Conservation (phyloP, 1,140 invertebrate species). For the Eurosta solidaginis region DNA sequence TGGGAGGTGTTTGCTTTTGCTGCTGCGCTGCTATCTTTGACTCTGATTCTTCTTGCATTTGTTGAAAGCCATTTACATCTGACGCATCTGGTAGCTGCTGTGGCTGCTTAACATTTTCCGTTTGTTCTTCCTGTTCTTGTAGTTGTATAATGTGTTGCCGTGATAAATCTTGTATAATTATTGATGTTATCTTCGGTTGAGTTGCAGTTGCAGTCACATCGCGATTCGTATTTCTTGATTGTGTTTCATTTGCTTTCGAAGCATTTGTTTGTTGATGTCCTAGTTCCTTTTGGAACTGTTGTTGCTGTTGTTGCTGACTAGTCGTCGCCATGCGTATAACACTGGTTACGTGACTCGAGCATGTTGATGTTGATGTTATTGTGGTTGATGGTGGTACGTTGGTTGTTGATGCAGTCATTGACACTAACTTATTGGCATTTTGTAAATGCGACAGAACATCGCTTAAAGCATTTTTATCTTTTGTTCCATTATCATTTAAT, state of each 20-base stretch:
- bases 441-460: background rate
- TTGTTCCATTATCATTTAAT: slow-evolving; percentile 15
- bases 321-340: slow-evolving; percentile 56
- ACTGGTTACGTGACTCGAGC: slow-evolving; percentile 44
- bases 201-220: background rate
- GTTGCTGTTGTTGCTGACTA: slow-evolving; percentile 28
- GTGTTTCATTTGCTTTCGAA: background rate
- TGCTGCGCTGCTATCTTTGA: background rate
- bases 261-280: background rate
- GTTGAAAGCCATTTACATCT: slow-evolving; percentile 31
- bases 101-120: background rate
- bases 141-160: slow-evolving; percentile 34
- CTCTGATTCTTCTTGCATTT: slow-evolving; percentile 30
- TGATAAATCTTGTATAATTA: slow-evolving; percentile 44
- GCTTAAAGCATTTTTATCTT: background rate
- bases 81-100: background rate
- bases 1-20: slow-evolving; percentile 36
- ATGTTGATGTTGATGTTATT: background rate
- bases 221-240: background rate
- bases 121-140: background rate
- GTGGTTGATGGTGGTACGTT: background rate
- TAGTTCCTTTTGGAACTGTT: background rate
- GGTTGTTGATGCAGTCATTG: too few species aligned
- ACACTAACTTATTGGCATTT: background rate
- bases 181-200: background rate